These are phyloP conservation scores for Aphidius ervi DNA, from an alignment of 1,140 invertebrate genomes.

Conservation along the genomic window DNA sequence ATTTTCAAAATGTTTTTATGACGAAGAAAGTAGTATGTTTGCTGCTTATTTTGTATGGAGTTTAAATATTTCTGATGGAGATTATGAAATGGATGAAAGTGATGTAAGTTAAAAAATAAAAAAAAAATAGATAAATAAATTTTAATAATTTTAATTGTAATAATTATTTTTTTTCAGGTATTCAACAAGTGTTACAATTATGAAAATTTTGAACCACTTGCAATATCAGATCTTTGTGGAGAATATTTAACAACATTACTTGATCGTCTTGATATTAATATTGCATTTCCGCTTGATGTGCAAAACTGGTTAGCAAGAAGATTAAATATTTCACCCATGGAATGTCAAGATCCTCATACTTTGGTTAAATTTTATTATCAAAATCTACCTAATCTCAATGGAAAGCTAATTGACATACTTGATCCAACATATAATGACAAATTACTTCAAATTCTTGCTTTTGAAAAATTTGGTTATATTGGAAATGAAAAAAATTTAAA, in stretches of 20 bases:
- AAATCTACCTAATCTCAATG: constrained; percentile 25
- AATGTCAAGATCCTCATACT: constrained; percentile 24
- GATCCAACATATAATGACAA: constrained; percentile 39
- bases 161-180: constrained; percentile 36
- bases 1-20: constrained; percentile 26
- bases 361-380: constrained; percentile 29
- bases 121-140: constrained; percentile 2
- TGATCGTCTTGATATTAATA: constrained; percentile 19
- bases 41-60: constrained; percentile 39
- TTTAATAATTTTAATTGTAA: not conserved
- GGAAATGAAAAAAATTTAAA: not conserved
- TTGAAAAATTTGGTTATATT: constrained; percentile 22
- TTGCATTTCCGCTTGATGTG: constrained; percentile 22
- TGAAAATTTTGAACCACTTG: constrained; percentile 37
- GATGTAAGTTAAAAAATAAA: constrained; percentile 31
- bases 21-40: constrained; percentile 22
- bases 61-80: constrained; percentile 29
- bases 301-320: constrained; percentile 25
- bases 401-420: constrained; percentile 29
- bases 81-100: constrained; percentile 44
- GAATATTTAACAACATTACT: constrained; percentile 24
- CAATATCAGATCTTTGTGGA: constrained; percentile 31
- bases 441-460: constrained; percentile 33
- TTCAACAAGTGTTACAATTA: constrained; percentile 44
- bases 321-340: constrained; percentile 22